Percentiles rank a stretch among this genome's conserved stretches.
Evolutionary conservation across 2,888 invertebrate species (phyloP).

Genomic region (Dichetophora obliterata): DNA sequence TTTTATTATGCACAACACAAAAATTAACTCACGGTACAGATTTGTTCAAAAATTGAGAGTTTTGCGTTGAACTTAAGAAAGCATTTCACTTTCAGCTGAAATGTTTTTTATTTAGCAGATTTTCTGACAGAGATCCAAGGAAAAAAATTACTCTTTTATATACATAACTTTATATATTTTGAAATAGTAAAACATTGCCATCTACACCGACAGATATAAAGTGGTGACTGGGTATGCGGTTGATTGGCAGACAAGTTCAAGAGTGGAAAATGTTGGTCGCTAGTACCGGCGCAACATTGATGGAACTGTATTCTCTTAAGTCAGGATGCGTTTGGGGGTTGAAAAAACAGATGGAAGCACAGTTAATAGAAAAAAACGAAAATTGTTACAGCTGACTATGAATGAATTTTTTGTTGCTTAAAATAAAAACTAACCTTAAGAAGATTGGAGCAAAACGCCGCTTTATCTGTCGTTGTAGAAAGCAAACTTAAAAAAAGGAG

Average conservation of each 20-base stretch:
- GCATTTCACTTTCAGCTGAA: slow-evolving; percentile 59
- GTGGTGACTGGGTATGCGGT: background rate
- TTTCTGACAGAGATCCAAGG: background rate
- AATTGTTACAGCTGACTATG: slow-evolving; percentile 37
- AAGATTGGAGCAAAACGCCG: background rate
- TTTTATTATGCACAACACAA: no score
- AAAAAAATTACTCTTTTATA: slow-evolving; percentile 12
- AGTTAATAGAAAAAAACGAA: slow-evolving; percentile 4
- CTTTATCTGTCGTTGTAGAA: no score
- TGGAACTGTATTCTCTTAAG: slow-evolving; percentile 6
- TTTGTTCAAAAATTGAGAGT: slow-evolving; percentile 47
- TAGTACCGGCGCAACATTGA: background rate
- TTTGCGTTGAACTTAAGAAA: slow-evolving; percentile 54
- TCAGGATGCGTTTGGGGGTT: background rate
- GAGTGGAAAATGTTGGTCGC: background rate
- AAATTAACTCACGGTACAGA: background rate
- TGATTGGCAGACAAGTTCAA: background rate
- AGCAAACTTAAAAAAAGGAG: no score
- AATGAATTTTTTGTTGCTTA: slow-evolving; percentile 27
- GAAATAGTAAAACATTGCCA: slow-evolving; percentile 35
- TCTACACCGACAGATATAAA: background rate
- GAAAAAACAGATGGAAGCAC: background rate
- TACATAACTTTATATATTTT: slow-evolving; percentile 35
- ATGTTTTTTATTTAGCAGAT: slow-evolving; percentile 33
- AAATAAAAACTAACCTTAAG: background rate